Percentiles rank a stretch among this genome's conserved stretches.
Conservation (phyloP, 1,140 invertebrate species). For the Bombus waltoni region DNA sequence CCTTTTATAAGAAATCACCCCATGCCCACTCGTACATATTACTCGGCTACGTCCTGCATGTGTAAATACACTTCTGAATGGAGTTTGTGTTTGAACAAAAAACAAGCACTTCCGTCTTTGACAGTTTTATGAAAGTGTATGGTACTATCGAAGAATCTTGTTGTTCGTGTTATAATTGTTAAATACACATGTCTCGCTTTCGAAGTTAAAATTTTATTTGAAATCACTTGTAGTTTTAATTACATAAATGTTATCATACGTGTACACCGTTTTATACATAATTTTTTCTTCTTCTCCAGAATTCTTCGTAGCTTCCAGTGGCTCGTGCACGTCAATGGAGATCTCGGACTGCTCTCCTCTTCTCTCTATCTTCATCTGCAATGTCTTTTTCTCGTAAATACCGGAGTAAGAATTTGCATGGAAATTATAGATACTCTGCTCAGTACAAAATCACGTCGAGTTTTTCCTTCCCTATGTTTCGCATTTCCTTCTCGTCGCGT, state of each 20-base stretch:
- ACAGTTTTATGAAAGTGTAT: too few relatives aligned
- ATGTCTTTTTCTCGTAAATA: constrained; percentile 41
- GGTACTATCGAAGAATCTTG: too few relatives aligned
- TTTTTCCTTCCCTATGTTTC: neutral
- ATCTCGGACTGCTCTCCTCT: neutral
- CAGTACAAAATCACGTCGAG: constrained; percentile 13
- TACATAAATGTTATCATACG: constrained; percentile 1
- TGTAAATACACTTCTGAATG: too few relatives aligned
- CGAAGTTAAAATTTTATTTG: neutral
- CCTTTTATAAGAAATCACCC: too few relatives aligned
- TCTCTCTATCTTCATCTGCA: neutral
- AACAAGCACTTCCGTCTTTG: too few relatives aligned
- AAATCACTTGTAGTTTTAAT: neutral
- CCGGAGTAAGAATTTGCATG: constrained; percentile 43
- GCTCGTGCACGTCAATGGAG: neutral
- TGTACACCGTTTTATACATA: constrained; percentile 1
- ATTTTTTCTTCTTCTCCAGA: neutral
- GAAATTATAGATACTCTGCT: constrained; percentile 35
- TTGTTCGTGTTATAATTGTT: neutral
- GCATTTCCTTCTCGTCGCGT: neutral
- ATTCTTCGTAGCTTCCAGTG: neutral
- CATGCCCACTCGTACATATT: too few relatives aligned
- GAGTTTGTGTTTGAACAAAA: too few relatives aligned
- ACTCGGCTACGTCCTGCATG: too few relatives aligned
- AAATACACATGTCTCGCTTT: neutral